Conservation (phyloP, 2,888 invertebrate genomes). For the Litoditis marina region DNA sequence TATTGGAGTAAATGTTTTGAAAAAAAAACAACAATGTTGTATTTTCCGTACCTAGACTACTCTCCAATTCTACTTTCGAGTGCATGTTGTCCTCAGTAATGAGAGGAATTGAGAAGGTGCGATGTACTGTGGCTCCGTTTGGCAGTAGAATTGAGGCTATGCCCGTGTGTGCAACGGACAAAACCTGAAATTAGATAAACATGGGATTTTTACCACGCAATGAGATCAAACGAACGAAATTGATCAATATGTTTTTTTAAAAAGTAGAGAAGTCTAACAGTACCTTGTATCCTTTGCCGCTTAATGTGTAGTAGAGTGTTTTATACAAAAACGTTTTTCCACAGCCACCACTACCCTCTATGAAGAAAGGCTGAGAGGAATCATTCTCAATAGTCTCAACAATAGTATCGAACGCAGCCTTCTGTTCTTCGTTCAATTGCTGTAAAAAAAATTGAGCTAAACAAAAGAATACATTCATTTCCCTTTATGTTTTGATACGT, state of each 20-base stretch:
- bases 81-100: conserved; percentile 1
- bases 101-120: conserved; percentile 7
- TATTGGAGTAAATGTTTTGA: too few relatives aligned
- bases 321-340: conserved; percentile 17
- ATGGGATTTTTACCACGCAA: too few relatives aligned
- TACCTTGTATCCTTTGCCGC: not conserved
- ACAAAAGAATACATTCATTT: too few relatives aligned
- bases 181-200: not conserved
- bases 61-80: not conserved
- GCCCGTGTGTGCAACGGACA: conserved; percentile 17
- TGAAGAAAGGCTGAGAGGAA: not conserved
- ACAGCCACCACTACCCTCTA: conserved; percentile 16
- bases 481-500: too few relatives aligned
- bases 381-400: too few relatives aligned
- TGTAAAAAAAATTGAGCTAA: too few relatives aligned
- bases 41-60: not conserved
- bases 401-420: too few relatives aligned
- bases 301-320: conserved; percentile 5
- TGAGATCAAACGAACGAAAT: too few relatives aligned
- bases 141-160: conserved; percentile 5
- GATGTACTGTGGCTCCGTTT: conserved; percentile 6
- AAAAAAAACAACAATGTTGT: too few relatives aligned
- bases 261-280: not conserved
- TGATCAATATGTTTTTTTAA: too few relatives aligned
- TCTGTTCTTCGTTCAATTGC: too few relatives aligned